These are phyloP conservation scores for Elachura formosa DNA, from an alignment of 2,113 vertebrate species.

Conservation along the genomic window DNA sequence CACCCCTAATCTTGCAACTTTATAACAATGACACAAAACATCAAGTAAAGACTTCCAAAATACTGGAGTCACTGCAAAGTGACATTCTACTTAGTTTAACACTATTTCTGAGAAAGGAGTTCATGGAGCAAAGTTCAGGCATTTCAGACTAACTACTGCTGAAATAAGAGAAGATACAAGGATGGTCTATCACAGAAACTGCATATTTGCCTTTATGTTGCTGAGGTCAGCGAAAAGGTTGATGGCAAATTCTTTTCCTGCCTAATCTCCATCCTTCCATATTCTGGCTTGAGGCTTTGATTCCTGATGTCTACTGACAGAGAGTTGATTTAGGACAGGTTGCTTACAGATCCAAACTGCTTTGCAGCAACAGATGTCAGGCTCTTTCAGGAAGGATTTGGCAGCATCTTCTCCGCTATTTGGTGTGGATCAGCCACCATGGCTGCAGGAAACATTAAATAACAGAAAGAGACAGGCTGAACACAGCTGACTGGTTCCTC, in stretches of 20 bases:
- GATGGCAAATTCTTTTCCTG: neutral
- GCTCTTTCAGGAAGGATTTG: neutral
- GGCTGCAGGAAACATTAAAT: slow-evolving; percentile 2
- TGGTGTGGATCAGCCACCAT: neutral
- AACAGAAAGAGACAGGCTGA: neutral
- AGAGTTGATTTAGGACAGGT: neutral
- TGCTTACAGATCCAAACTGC: neutral
- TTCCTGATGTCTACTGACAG: neutral
- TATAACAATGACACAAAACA: neutral
- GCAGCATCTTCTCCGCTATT: neutral
- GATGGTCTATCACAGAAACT: neutral
- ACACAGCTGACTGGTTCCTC: neutral
- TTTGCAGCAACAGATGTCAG: slow-evolving; percentile 1
- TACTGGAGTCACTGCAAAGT: neutral
- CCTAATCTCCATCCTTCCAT: neutral
- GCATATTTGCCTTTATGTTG: neutral
- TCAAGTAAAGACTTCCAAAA: neutral
- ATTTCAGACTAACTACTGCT: neutral
- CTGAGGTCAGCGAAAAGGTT: neutral
- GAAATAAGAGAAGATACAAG: neutral
- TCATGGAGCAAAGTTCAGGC: neutral
- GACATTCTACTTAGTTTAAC: neutral
- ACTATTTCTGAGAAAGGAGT: neutral
- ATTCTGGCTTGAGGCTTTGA: neutral
- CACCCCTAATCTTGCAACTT: neutral